Conservation (phyloP, 2,888 invertebrate species). For the Hartigia nigra region DNA sequence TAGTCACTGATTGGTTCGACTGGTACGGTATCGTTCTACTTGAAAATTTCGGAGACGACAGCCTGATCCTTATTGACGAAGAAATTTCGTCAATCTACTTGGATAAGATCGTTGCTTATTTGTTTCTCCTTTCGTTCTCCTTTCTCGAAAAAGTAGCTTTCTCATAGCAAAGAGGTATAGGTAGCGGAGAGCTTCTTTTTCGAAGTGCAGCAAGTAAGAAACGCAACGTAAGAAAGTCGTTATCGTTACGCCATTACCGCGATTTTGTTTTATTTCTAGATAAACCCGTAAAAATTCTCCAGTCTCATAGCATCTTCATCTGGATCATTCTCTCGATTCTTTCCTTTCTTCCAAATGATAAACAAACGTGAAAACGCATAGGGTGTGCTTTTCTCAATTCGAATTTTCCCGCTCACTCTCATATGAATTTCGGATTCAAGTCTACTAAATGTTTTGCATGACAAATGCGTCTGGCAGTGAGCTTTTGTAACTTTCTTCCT, state of each 20-base stretch:
- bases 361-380: background rate
- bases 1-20: background rate
- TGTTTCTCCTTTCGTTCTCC: background rate
- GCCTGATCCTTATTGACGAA: background rate
- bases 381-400: background rate
- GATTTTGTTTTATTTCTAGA: background rate
- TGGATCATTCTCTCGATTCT: background rate
- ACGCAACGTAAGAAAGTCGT: background rate
- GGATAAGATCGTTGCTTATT: background rate
- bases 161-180: too few relatives aligned
- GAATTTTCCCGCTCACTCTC: background rate
- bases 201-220: background rate
- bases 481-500: background rate
- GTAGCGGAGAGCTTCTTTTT: background rate
- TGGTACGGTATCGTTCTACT: background rate
- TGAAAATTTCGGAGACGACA: background rate
- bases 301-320: background rate
- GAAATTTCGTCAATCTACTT: background rate
- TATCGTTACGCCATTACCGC: background rate
- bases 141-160: background rate
- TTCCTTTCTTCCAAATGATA: background rate
- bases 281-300: background rate
- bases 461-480: background rate
- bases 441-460: background rate
- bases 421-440: background rate